Base-by-base conservation (phyloP, 2,797 vertebrate genomes). In the Eulemur albifrons region DNA sequence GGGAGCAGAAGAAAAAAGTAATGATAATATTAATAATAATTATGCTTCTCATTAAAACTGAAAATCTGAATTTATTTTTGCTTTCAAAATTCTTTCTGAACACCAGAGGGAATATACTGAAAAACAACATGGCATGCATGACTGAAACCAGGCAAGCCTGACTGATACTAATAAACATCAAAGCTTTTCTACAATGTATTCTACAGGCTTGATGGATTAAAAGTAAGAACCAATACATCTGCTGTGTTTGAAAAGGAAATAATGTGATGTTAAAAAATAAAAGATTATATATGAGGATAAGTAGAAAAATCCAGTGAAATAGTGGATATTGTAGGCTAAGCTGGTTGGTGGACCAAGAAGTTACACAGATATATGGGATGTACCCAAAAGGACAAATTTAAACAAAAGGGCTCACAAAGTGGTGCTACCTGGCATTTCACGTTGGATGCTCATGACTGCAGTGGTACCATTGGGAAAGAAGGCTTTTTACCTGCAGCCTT, bases 401-500 rank as follows among this genome's bases (percentile, higher is more conserved):
- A 73, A 32, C 18, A 25, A 35, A 45, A 27, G 38, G 0, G 0
- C 21, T 57, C 59, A 32, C 20, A 43, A 5, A 35, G 1, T 87
- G 15, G 4, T 23, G 13, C 3, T 75, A n/a, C 4, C 10, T 21
- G 12, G 25, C 1, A 38, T 57, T 76, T 52, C 27, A 48, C n/a
- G 7, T 18, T 91, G 25, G 12, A 30, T 88, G 7, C 1, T 50
- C 11, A 14, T 25, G 14, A 57, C 13, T 11, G 6, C 14, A 20
- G 1, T 35, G 21, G 7, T 38, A 5, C 3, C 8, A 32, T 2
- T 89, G 40, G 45, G 6, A 65, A 72, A 70, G 7, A 52, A 3
- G 5, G 0, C 10, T 94, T 57, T 82, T 7, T 0, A 21, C 4
- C 20, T 21, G 4, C 0, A 40, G 61, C 1, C 3, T 20, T 69